phyloP scores from a whole-genome alignment of 2,888 invertebrate species.

The Allygus modestus region DNA sequence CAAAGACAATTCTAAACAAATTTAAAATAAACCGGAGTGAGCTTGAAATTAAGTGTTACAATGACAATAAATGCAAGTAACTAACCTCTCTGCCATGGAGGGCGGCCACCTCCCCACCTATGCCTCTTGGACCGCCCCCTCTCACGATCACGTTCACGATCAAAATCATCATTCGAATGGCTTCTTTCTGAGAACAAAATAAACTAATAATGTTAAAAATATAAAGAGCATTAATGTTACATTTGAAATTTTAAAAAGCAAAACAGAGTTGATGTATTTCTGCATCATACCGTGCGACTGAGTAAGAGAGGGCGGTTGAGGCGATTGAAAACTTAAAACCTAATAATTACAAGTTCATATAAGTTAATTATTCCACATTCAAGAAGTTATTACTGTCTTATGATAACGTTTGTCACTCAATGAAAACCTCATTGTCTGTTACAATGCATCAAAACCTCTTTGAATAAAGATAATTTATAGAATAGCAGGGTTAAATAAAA shows the following conservation, averaged over 20 bases:
- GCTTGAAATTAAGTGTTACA: too few species aligned
- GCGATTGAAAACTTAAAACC: not conserved
- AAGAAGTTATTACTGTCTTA: too few species aligned
- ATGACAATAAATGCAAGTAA: not conserved
- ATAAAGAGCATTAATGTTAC: not conserved
- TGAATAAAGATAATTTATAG: too few species aligned
- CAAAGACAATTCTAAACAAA: too few species aligned
- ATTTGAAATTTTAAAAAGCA: not conserved
- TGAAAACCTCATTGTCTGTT: too few species aligned
- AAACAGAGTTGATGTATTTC: not conserved
- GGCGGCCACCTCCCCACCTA: slow-evolving; percentile 44
- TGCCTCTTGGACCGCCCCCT: slow-evolving; percentile 64
- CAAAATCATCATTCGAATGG: slow-evolving; percentile 59
- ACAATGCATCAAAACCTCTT: too few species aligned
- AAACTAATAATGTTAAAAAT: not conserved
- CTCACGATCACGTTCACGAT: slow-evolving; percentile 62
- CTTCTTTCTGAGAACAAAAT: slow-evolving; percentile 63
- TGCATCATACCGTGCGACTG: not conserved
- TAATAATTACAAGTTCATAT: too few species aligned
- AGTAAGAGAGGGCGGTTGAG: slow-evolving; percentile 27
- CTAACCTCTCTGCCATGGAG: slow-evolving; percentile 56
- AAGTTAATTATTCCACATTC: too few species aligned
- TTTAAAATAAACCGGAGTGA: too few species aligned
- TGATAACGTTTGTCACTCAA: too few species aligned
- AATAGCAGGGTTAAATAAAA: too few species aligned